Percentiles rank a stretch among this genome's conserved stretches.
Evolutionary conservation across 1,140 invertebrate genomes (phyloP).

Genomic region (Cyphomyrmex costatus): DNA sequence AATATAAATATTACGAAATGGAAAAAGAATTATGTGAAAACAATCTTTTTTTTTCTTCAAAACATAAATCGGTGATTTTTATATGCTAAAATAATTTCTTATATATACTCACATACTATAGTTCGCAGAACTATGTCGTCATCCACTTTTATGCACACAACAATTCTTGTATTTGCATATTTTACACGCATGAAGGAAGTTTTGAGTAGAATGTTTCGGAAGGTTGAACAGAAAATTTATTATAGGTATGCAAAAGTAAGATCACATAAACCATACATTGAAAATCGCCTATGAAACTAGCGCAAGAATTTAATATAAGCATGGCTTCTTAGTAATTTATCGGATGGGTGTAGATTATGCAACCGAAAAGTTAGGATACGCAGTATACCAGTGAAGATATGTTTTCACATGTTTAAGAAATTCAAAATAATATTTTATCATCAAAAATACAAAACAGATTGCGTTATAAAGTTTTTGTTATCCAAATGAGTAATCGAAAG

Average conservation of each 20-base stretch:
- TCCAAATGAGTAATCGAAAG: background rate
- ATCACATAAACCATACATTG: background rate
- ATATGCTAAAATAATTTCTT: background rate
- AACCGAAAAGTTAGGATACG: background rate
- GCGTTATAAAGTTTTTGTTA: background rate
- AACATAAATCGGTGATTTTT: background rate
- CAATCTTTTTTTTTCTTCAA: background rate
- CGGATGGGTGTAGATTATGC: constrained; percentile 8
- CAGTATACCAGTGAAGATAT: background rate
- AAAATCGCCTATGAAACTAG: background rate
- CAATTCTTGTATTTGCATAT: constrained; percentile 17
- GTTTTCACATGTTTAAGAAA: background rate
- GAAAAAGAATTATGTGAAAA: background rate
- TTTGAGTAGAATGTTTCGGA: constrained; percentile 1
- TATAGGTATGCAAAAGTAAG: constrained; percentile 25
- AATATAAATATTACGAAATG: background rate
- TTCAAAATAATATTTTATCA: background rate
- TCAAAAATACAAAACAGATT: background rate
- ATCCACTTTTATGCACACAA: background rate
- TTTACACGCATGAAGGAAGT: background rate
- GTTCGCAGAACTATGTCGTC: background rate
- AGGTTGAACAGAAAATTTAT: constrained; percentile 38
- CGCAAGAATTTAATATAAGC: constrained; percentile 47
- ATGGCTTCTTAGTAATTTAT: constrained; percentile 30
- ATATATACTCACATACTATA: background rate